These are phyloP conservation scores for Cichlasoma orientale DNA, from an alignment of 2,797 vertebrate genomes.

Conservation along the genomic window DNA sequence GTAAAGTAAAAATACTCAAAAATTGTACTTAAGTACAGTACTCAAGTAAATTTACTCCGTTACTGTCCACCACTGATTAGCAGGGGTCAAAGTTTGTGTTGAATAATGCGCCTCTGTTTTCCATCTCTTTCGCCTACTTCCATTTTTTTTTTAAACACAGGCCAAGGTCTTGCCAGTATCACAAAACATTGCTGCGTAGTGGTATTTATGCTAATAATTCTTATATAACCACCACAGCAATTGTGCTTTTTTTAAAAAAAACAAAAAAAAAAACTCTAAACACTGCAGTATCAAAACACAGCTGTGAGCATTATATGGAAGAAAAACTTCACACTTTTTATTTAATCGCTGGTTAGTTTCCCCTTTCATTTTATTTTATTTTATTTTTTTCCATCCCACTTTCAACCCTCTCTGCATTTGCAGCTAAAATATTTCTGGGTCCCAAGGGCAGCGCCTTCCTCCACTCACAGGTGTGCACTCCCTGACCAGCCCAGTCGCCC, in stretches of 20 bases:
- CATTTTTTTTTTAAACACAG: neutral
- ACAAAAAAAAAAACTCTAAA: neutral
- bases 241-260: neutral
- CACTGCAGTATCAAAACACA: slow-evolving; percentile 29
- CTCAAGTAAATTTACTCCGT: no score
- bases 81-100: slow-evolving; percentile 69
- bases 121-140: slow-evolving; percentile 22
- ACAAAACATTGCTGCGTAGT: neutral
- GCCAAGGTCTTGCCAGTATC: neutral
- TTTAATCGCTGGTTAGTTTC: slow-evolving; percentile 33
- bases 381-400: slow-evolving; percentile 35
- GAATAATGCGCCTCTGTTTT: slow-evolving; percentile 58
- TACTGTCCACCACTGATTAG: no score
- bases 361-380: slow-evolving; percentile 40
- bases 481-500: slow-evolving; percentile 69
- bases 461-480: slow-evolving; percentile 79
- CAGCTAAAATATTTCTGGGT: slow-evolving; percentile 77
- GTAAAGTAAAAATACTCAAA: no score
- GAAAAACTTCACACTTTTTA: slow-evolving; percentile 5
- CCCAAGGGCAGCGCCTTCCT: slow-evolving; percentile 78
- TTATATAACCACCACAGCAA: slow-evolving; percentile 1
- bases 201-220: slow-evolving; percentile 9
- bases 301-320: slow-evolving; percentile 15
- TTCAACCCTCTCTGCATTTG: slow-evolving; percentile 60
- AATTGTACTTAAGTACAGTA: no score